These are phyloP conservation scores for Orussus abietinus DNA, from an alignment of 1,140 invertebrate genomes.

Conservation along the genomic window DNA sequence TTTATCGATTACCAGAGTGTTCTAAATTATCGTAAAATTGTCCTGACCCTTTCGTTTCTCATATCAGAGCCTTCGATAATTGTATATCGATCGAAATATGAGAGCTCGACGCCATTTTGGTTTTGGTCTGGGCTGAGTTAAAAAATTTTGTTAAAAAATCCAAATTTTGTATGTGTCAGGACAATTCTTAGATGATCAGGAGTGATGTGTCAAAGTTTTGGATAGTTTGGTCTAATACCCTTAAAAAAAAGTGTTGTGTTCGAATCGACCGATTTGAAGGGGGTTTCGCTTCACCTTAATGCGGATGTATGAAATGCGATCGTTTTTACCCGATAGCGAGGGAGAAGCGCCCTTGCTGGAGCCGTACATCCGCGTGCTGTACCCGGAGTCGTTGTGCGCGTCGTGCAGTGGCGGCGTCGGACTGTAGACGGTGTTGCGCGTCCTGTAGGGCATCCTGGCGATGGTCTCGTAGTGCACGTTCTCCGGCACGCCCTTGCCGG, in stretches of 20 bases:
- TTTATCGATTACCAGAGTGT: too few species aligned
- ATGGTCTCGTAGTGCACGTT: slow-evolving; percentile 35
- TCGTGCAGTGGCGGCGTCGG: slow-evolving; percentile 50
- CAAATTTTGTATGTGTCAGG: too few species aligned
- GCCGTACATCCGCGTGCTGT: slow-evolving; percentile 72
- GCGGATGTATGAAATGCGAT: slow-evolving; percentile 4
- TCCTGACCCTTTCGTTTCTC: too few species aligned
- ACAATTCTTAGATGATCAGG: too few species aligned
- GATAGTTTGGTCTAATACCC: too few species aligned
- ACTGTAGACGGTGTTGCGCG: slow-evolving; percentile 48
- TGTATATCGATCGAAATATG: too few species aligned
- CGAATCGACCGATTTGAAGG: not conserved
- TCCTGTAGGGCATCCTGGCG: slow-evolving; percentile 44
- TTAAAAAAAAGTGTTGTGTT: not conserved
- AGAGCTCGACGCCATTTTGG: too few species aligned
- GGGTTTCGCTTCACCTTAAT: not conserved
- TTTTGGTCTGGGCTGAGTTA: too few species aligned
- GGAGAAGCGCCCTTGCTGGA: slow-evolving; percentile 74
- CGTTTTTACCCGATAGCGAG: slow-evolving; percentile 61
- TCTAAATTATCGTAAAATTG: too few species aligned
- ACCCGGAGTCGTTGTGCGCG: slow-evolving; percentile 73
- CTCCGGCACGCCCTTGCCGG: slow-evolving; percentile 28
- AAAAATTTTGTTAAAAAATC: too few species aligned
- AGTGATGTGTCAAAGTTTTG: too few species aligned
- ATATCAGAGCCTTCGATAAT: too few species aligned